A percentile compares a stretch with the other conserved stretches of the same genome.
Conservation (phyloP, 2,888 invertebrate genomes). For the Platycheirus albimanus region DNA sequence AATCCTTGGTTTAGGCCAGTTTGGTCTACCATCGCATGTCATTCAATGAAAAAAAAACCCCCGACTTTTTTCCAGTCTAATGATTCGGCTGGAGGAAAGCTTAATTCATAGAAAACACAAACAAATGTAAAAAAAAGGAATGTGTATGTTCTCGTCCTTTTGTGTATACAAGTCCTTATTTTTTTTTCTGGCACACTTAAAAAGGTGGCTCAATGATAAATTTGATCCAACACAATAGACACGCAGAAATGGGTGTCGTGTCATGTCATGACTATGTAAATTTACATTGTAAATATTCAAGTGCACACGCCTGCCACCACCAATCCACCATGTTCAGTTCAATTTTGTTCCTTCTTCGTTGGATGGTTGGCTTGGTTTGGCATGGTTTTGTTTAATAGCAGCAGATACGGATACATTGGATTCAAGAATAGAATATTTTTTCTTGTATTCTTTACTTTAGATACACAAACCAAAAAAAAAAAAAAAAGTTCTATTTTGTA, state of each 20-base stretch:
- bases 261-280: slow-evolving; percentile 71
- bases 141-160: slow-evolving; percentile 33
- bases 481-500: background rate
- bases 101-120: slow-evolving; percentile 7
- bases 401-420: slow-evolving; percentile 2
- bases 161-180: slow-evolving; percentile 1
- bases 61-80: slow-evolving; percentile 18
- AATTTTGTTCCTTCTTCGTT: too few relatives aligned
- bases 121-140: background rate
- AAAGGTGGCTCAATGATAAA: slow-evolving; percentile 56
- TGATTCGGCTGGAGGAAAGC: background rate
- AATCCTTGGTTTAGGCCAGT: slow-evolving; percentile 17
- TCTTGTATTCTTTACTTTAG: too few relatives aligned
- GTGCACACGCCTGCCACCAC: slow-evolving; percentile 30
- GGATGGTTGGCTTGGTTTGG: slow-evolving; percentile 3
- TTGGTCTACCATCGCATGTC: slow-evolving; percentile 52
- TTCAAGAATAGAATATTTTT: background rate
- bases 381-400: background rate
- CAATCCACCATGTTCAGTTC: slow-evolving; percentile 7
- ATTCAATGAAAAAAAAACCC: background rate
- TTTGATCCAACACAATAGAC: slow-evolving; percentile 66
- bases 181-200: slow-evolving; percentile 23
- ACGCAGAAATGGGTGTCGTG: slow-evolving; percentile 67
- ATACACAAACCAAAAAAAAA: too few relatives aligned
- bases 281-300: slow-evolving; percentile 69